Evolutionary conservation across 2,888 invertebrate genomes (phyloP), one percentile per base, ranked within the genome.

Genomic region (Platycheirus rosarum): DNA sequence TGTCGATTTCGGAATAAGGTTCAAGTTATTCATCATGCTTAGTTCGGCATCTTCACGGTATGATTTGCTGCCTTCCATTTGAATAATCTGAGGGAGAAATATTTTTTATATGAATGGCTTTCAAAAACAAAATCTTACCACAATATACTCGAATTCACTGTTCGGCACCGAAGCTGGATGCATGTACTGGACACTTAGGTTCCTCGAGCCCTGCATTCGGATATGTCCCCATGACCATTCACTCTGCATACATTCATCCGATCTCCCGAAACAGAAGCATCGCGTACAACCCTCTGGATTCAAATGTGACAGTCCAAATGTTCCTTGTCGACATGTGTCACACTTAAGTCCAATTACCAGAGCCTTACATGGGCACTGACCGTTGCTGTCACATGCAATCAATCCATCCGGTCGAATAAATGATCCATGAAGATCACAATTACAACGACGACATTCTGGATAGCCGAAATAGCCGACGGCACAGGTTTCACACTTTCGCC

Each of bases 181-280:
- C 44, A 89, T 73, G 57, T 89, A 90, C 37, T 91, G 89, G 13
- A 91, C 87, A 71, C 89, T 90, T 1, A 93, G 86, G 80, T 92
- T 92, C 40, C 92, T 87, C 0, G 93, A 91, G 57, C 93, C 91
- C 49, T 92, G 91, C 78, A 93, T 92, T 87, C 94, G 93, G 42
- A 96, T 93, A 89, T 96, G 95, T 8, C 95, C 95, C 94, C 98
- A 96, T 0, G 95, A 94, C 77, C 96, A 93, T 23, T 93, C 93
- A 0, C 97, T 95, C 89, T 97, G 96, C 35, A 92, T 91, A 89
- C 98, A 99, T 65, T 92, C 92, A 2, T 93, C 92, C 55, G 95
- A 95, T 86, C 97, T 93, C 0, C 96, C 97, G 91, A 98, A 99
- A 91, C 99, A 99, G 92, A 98, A 99, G 90, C 99, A 99, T 75